Percentiles rank a stretch among this genome's conserved stretches.
Conservation (phyloP, 2,888 invertebrate species). For the Temnothorax ravouxi region DNA sequence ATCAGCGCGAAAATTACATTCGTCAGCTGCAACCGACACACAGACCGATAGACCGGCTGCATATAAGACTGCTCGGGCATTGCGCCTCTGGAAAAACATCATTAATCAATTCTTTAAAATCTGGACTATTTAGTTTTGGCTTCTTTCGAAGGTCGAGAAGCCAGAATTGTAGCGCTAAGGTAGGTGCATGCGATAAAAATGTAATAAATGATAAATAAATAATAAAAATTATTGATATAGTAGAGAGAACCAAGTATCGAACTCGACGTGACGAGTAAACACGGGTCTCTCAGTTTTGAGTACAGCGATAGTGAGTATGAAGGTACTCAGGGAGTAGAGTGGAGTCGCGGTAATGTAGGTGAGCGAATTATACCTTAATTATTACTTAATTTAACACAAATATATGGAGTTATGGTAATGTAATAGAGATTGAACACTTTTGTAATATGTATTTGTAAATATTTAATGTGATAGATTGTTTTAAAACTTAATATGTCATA, state of each 20-base stretch:
- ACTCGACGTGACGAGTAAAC: conserved; percentile 88
- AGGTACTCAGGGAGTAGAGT: conserved; percentile 85
- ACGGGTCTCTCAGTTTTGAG: conserved; percentile 89
- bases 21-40: conserved; percentile 89
- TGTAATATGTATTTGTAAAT: background rate
- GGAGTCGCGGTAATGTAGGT: conserved; percentile 84
- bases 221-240: conserved; percentile 27
- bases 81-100: conserved; percentile 92
- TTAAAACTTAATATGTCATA: conserved; percentile 14
- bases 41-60: conserved; percentile 88
- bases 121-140: conserved; percentile 89
- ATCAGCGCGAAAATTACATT: conserved; percentile 87
- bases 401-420: background rate
- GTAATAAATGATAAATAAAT: background rate
- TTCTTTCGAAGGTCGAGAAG: conserved; percentile 89
- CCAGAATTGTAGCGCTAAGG: conserved; percentile 83
- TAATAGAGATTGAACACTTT: background rate
- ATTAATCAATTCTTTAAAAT: conserved; percentile 89
- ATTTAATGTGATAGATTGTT: conserved; percentile 32
- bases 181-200: conserved; percentile 60
- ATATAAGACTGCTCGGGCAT: conserved; percentile 91
- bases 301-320: conserved; percentile 85
- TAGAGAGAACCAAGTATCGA: conserved; percentile 88
- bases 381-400: conserved; percentile 2
- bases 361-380: conserved; percentile 59